Base-by-base conservation (phyloP, 2,888 invertebrate genomes). In the Sarcophaga variegata region DNA sequence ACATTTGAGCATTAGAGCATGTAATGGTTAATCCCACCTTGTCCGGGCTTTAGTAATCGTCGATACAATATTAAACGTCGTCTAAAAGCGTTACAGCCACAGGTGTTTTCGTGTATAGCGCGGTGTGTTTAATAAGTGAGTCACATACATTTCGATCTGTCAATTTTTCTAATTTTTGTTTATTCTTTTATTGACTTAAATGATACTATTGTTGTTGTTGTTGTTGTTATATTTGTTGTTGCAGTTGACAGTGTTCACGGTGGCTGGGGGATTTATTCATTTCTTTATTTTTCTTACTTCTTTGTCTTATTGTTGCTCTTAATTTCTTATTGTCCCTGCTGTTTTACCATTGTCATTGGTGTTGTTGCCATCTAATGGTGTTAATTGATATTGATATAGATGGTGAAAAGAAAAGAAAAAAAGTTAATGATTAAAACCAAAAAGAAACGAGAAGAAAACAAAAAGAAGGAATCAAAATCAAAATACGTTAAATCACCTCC, bases 361-460 rank as follows among this genome's bases (percentile, higher is more conserved):
- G 89, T 90, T 88, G 88, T 91, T 90, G 90, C 90, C 90, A 89
- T 91, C 90, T 90, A 89, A 89, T 89, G 90, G 90, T 89, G 90
- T 91, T 91, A 91, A 91, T 91, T 87, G 82, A 82, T 84, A 82
- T 69, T 84, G 79, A 84, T 81, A 83, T 76, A 69, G 72, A 84
- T 71, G 81, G 79, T 75, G 20, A 72, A 66, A 37, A 47, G 47
- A 76, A 37, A 54, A 71, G 0, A 20, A 69, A 22, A 22, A 22
- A 22, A 62, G 3, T 54, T 14, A 14, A 84, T 79, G 79, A 82
- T 70, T 49, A 11, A n/a, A 76, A 66, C 71, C 4, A 27, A 72
- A 66, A 37, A 59, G 1, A 74, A 64, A 79, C 14, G 37, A 77
- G 3, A 45, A 67, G 1, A 22, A 71, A 69, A 22, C 20, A 77